Conservation (phyloP, 2,888 invertebrate species). For the Acheta domesticus region DNA sequence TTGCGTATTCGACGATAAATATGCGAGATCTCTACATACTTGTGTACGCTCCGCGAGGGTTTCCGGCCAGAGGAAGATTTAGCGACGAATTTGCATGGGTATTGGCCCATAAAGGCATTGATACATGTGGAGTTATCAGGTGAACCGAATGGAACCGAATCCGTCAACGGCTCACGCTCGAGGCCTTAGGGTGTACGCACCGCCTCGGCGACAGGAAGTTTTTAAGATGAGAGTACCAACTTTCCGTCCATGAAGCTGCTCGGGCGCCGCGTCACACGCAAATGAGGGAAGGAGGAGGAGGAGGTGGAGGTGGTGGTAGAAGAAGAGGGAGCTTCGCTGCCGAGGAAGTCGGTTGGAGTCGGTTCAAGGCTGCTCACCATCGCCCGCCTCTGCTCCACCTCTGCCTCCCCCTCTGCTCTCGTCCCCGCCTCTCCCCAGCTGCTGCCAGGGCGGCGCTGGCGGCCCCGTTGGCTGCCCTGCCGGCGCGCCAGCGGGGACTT, state of each 20-base stretch:
- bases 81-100: constrained; percentile 3
- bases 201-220: not conserved
- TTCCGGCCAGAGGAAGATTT: constrained; percentile 3
- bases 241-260: too few species aligned
- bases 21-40: not conserved
- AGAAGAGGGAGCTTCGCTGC: too few species aligned
- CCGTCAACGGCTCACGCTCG: not conserved
- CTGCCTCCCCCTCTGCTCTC: not conserved
- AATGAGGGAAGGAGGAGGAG: too few species aligned
- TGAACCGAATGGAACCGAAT: constrained; percentile 9
- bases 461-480: not conserved
- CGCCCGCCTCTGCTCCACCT: not conserved
- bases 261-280: too few species aligned
- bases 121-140: constrained; percentile 9
- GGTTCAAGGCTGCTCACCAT: not conserved
- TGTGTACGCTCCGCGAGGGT: not conserved
- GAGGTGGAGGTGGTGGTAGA: too few species aligned
- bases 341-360: not conserved
- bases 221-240: not conserved
- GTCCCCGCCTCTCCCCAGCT: not conserved
- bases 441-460: constrained; percentile 5
- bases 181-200: not conserved
- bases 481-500: not conserved
- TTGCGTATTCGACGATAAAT: not conserved
- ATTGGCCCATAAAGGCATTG: constrained; percentile 2